Base-by-base conservation (phyloP, 2,797 vertebrate genomes). In the Champsocephalus gunnari region DNA sequence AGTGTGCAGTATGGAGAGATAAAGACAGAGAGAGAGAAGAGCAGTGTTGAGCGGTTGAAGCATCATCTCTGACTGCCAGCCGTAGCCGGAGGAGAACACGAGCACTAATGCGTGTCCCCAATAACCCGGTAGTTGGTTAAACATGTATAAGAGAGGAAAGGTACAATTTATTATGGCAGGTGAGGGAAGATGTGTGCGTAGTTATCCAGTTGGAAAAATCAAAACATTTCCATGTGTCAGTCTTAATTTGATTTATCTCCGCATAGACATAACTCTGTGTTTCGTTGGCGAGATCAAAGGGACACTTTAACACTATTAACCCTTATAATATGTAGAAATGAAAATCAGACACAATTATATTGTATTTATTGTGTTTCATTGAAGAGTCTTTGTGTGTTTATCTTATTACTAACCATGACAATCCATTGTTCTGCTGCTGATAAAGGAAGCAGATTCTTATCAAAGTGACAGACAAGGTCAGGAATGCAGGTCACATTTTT, bases 31-130 rank as follows among this genome's bases (percentile, higher is more conserved):
- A 21, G 44, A 45, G 58, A 69, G 34, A 50, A 75, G 70, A 73
- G 61, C 74, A 73, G 66, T 32, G 77, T 60, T 49, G 70, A 85
- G 63, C 69, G 68, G 76, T 73, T 60, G 61, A 87, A 64, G 85
- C 73, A 77, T 83, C 85, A 85, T 88, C 79, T 89, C 77, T 80
- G 86, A 78, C 82, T 89, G 87, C 69, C 84, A 85, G 83, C 79
- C 60, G 11, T 84, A 85, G 83, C 81, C 85, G 56, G 79, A 75
- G 83, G 79, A 79, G 84, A 76, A 87, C 73, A 81, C 73, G 68
- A 62, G 81, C 85, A 67, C 66, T 86, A 81, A 86, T 83, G 88
- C 78, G 73, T 84, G 81, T 82, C 89, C 79, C 71, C 77, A 85
- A 64, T 83, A 90, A 80, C 66, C 60, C 61, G 60, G 70, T 49